These are phyloP conservation scores for Crenuchus spilurus DNA, from an alignment of 2,797 vertebrate species.

Conservation along the genomic window DNA sequence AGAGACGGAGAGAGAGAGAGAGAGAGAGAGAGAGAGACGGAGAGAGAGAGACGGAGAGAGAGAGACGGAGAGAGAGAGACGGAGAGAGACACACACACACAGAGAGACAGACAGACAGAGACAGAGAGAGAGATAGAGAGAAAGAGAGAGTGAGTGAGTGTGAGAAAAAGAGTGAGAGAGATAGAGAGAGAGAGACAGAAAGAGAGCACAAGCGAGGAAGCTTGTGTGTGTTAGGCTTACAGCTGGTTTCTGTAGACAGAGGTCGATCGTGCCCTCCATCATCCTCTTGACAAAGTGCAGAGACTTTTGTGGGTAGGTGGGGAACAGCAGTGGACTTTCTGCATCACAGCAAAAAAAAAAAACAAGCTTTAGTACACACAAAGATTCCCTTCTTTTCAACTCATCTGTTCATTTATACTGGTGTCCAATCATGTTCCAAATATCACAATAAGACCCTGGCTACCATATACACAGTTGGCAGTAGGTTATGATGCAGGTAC, in stretches of 20 bases:
- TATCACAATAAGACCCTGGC: no score
- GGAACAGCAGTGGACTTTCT: constrained; percentile 95
- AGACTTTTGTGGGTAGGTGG: constrained; percentile 93
- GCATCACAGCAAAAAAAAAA: constrained; percentile 39
- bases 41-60: no score
- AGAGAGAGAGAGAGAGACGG: no score
- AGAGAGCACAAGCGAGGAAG: background rate
- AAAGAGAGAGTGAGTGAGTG: background rate
- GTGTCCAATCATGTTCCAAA: no score
- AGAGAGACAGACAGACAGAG: background rate
- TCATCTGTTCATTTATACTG: no score
- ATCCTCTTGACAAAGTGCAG: constrained; percentile 94
- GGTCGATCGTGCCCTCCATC: constrained; percentile 92
- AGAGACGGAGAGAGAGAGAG: no score
- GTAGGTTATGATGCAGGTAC: no score
- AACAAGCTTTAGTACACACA: background rate
- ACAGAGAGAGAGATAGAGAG: background rate
- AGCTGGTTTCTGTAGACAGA: constrained; percentile 92
- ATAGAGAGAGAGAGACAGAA: background rate
- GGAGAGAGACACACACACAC: constrained; percentile 14
- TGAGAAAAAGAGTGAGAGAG: background rate
- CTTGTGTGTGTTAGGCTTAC: constrained; percentile 75
- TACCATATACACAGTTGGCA: no score
- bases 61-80: no score
- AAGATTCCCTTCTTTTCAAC: background rate